A percentile compares a stretch with the other conserved stretches of the same genome.
phyloP scores from a whole-genome alignment of 2,888 invertebrate species.

The Polia nebulosa region DNA sequence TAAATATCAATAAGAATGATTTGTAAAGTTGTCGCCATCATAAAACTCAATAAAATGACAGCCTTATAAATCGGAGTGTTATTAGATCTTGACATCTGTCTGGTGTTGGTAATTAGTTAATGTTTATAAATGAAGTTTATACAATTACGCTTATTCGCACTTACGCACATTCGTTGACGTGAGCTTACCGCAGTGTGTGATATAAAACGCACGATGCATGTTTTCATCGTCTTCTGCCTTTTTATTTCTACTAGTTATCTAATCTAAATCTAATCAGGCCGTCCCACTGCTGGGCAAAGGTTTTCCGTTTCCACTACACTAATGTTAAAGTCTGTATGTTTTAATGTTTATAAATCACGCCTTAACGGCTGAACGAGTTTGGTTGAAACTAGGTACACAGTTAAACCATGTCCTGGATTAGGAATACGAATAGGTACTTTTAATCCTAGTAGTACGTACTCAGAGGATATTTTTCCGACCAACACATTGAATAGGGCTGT shows the following conservation, averaged over 20 bases:
- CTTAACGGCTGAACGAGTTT: not conserved
- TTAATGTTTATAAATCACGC: not conserved
- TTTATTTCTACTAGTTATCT: not conserved
- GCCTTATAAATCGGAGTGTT: slow-evolving; percentile 20
- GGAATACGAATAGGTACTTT: not conserved
- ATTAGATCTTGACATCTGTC: not conserved
- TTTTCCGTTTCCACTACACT: no score
- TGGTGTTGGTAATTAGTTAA: not conserved
- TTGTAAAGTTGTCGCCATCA: slow-evolving; percentile 14
- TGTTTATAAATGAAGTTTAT: not conserved
- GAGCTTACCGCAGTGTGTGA: not conserved
- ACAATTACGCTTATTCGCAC: not conserved
- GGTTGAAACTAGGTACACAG: not conserved
- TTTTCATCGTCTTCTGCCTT: not conserved
- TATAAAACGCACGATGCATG: not conserved
- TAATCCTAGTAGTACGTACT: not conserved
- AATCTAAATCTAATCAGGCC: no score
- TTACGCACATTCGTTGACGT: not conserved
- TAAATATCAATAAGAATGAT: slow-evolving; percentile 34
- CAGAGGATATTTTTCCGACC: not conserved
- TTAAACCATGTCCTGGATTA: not conserved
- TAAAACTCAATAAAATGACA: slow-evolving; percentile 42
- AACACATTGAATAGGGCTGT: not conserved
- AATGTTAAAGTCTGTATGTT: no score
- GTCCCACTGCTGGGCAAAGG: no score